These are phyloP conservation scores for Pachyrhynchus sulphureomaculatus DNA, from an alignment of 1,140 invertebrate species.

Conservation along the genomic window DNA sequence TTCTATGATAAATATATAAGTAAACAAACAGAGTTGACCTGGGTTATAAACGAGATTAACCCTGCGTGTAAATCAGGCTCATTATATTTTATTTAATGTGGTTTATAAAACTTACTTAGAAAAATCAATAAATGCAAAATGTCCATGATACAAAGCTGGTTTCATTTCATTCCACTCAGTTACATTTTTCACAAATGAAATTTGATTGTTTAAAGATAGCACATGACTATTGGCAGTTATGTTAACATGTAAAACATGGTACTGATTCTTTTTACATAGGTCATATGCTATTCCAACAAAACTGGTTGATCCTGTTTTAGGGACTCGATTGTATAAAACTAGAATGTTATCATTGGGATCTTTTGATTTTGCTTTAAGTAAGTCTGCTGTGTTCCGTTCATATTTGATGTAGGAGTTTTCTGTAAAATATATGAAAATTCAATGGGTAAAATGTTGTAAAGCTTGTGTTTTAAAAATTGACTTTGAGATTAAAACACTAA, in stretches of 20 bases:
- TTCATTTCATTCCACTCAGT: constrained; percentile 84
- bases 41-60: no score
- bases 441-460: constrained; percentile 5
- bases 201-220: constrained; percentile 85
- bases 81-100: no score
- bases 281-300: constrained; percentile 97
- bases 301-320: constrained; percentile 98
- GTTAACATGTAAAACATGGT: constrained; percentile 95
- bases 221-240: constrained; percentile 94
- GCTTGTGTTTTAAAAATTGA: constrained; percentile 4
- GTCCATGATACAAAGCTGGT: constrained; percentile 95
- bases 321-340: constrained; percentile 94
- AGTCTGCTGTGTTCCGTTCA: constrained; percentile 36
- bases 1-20: no score
- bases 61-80: no score
- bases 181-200: constrained; percentile 88
- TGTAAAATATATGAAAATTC: constrained; percentile 21
- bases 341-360: constrained; percentile 61
- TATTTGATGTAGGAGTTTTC: constrained; percentile 6
- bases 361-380: background rate
- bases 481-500: no score
- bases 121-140: constrained; percentile 95
- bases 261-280: constrained; percentile 88
- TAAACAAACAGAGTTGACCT: no score
- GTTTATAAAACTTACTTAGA: constrained; percentile 77